Conservation (phyloP, 1,140 invertebrate species). For the Heliconius hewitsoni region DNA sequence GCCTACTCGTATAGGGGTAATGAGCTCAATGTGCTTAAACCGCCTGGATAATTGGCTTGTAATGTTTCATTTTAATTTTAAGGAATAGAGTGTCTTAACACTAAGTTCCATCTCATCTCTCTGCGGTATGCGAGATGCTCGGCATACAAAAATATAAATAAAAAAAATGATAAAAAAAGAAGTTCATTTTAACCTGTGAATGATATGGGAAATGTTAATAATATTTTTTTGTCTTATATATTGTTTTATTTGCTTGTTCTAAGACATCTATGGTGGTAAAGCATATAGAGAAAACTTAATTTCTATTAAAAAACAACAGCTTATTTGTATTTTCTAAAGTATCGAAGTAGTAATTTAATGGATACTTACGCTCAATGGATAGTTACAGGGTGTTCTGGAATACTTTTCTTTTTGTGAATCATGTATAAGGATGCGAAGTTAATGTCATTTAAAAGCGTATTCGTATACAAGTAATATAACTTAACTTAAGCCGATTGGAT, state of each 20-base stretch:
- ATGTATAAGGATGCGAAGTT: constrained; percentile 83
- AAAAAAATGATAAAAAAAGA: not conserved
- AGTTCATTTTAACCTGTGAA: not conserved
- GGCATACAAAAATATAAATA: not conserved
- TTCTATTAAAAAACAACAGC: too few species aligned
- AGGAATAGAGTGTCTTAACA: not conserved
- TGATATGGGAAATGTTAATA: too few species aligned
- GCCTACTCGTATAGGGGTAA: constrained; percentile 69
- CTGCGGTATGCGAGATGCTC: not conserved
- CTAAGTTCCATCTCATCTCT: not conserved
- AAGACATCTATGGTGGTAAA: not conserved
- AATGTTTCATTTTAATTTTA: not conserved
- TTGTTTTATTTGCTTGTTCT: not conserved
- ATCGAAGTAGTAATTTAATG: too few species aligned
- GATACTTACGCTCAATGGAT: constrained; percentile 76
- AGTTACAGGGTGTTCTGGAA: constrained; percentile 81
- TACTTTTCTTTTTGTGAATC: constrained; percentile 85
- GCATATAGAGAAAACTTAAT: too few species aligned
- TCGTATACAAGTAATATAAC: constrained; percentile 50
- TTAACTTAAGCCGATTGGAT: too few species aligned
- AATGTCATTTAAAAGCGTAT: constrained; percentile 81
- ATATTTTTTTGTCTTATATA: too few species aligned
- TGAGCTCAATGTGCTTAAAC: constrained; percentile 59
- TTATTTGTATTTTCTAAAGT: too few species aligned
- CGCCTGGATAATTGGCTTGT: constrained; percentile 20